These are phyloP conservation scores for Petrocephalus schoutedeni DNA, from an alignment of 2,797 vertebrate species.

Conservation along the genomic window DNA sequence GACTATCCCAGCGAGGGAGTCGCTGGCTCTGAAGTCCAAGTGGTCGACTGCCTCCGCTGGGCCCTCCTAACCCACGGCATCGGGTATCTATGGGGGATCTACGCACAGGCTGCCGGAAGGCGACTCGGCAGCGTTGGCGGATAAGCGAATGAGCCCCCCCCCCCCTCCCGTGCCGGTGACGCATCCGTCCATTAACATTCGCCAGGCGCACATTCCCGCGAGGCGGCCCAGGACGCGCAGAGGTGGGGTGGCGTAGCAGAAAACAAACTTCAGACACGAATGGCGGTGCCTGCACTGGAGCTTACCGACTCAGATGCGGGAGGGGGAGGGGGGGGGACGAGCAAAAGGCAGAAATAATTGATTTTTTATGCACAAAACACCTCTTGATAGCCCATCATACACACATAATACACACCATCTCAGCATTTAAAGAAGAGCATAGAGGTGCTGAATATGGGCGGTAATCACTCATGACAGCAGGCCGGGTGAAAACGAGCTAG, in stretches of 20 bases:
- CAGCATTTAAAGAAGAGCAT: background rate
- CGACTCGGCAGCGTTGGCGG: background rate
- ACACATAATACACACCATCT: background rate
- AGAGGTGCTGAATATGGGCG: background rate
- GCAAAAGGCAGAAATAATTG: conserved; percentile 2
- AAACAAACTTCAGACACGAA: background rate
- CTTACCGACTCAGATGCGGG: background rate
- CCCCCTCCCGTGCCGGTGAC: background rate
- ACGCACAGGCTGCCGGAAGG: background rate
- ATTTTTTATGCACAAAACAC: conserved; percentile 6
- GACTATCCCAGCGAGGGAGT: background rate
- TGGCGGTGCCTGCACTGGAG: background rate
- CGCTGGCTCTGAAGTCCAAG: no score
- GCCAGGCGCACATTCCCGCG: background rate
- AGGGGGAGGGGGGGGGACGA: background rate
- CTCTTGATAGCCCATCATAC: background rate
- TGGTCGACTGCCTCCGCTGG: background rate
- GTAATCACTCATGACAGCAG: conserved; percentile 5
- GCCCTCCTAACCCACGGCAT: background rate
- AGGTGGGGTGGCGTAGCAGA: background rate
- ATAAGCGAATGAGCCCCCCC: no score
- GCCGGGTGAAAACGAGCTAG: background rate
- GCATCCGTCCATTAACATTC: background rate
- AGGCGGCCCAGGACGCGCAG: background rate
- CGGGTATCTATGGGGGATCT: background rate